Base-by-base conservation (phyloP, 2,888 invertebrate genomes). In the Phortica magna region DNA sequence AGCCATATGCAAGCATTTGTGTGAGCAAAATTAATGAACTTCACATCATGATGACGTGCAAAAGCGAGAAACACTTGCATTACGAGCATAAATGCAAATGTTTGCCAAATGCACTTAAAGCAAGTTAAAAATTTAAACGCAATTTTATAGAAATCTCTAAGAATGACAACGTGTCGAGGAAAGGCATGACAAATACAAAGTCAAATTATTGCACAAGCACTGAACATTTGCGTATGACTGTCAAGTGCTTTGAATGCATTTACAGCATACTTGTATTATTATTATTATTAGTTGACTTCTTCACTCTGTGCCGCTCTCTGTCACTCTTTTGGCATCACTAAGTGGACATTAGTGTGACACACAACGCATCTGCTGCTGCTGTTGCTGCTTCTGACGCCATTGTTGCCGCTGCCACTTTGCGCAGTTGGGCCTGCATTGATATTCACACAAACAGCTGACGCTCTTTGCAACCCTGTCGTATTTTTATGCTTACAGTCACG, bases 381-480 rank as follows among this genome's bases (percentile, higher is more conserved):
- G 31, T 41, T 41, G 53, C 31, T 55, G 22, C 19, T 42, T 73
- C 41, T 19, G 59, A 14, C 43, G 67, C 61, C 22, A 78, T 76
- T 53, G 77, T 64, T 22, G 65, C 68, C 74, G 77, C 39, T 55
- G 67, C 22, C 19, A 73, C 22, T 76, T 78, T 78, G 75, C 78
- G 72, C 73, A 78, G 77, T 17, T 43, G 74, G n/a, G 22, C 1
- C 55, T 68, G 22, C 57, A 64, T 64, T 12, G 48, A 22, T 17
- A 31, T 55, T 65, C 9, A 77, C 9, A 77, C 48, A 48, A 48
- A 9, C 14, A 14, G 14, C 14, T 48, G 48, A 9, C 14, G 7
- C 48, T 9, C 48, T 48, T 14, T 48, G 48, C 7, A 43, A 43
- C 43, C 10, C 43, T 43, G 43, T 43, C 43, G 43, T 43, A 43